Evolutionary conservation across 2,888 invertebrate genomes (phyloP).

Genomic region (Spialia ferax): DNA sequence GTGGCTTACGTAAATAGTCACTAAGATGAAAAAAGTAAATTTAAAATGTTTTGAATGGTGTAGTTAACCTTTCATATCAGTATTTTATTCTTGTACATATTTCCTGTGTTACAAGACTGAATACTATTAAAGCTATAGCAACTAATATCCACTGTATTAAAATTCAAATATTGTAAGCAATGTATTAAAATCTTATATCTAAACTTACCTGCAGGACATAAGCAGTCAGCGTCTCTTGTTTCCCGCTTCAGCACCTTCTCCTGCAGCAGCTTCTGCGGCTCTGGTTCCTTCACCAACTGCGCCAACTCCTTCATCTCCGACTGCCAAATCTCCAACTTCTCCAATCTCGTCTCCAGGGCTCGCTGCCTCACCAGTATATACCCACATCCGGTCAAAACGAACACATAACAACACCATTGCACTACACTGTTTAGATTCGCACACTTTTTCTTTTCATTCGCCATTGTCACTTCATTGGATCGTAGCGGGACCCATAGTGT

Average conservation of each 20-base stretch:
- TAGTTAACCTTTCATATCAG: too few species aligned
- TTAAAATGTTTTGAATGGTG: too few species aligned
- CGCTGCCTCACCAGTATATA: slow-evolving; percentile 75
- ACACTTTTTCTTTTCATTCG: slow-evolving; percentile 58
- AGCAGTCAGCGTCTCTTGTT: slow-evolving; percentile 75
- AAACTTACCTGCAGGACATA: slow-evolving; percentile 78
- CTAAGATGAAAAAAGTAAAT: too few species aligned
- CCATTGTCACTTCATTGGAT: slow-evolving; percentile 57
- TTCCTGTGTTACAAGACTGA: too few species aligned
- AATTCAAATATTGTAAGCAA: background rate
- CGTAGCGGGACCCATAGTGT: slow-evolving; percentile 47
- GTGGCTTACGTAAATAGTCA: too few species aligned
- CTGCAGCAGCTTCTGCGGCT: slow-evolving; percentile 49
- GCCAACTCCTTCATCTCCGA: slow-evolving; percentile 49
- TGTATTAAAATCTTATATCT: background rate
- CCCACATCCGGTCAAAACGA: slow-evolving; percentile 69
- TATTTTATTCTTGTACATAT: too few species aligned
- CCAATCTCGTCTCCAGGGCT: slow-evolving; percentile 69
- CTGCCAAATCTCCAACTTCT: slow-evolving; percentile 67
- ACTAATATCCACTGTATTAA: background rate
- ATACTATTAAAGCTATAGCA: too few species aligned
- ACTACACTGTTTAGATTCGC: slow-evolving; percentile 72
- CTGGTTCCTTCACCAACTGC: slow-evolving; percentile 46
- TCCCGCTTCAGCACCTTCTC: slow-evolving; percentile 62
- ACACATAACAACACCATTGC: slow-evolving; percentile 76